Percentiles rank a stretch among this genome's conserved stretches.
Conservation (phyloP, 2,888 invertebrate species). For the Ypsolopha sequella region DNA sequence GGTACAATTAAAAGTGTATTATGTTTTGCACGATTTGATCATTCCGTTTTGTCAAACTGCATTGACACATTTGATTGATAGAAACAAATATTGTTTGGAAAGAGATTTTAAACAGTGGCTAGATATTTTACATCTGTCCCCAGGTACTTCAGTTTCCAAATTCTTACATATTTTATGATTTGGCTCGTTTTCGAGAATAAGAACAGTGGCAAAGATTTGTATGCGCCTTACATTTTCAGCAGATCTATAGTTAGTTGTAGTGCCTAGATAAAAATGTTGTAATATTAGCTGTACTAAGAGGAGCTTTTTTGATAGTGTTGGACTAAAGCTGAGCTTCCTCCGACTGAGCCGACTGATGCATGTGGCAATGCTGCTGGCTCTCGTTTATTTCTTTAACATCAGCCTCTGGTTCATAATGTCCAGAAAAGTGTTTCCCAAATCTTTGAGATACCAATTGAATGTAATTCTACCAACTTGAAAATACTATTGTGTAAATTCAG, state of each 20-base stretch:
- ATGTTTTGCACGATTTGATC: too few species aligned
- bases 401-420: slow-evolving; percentile 56
- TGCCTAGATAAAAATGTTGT: neutral
- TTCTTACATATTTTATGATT: too few species aligned
- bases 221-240: neutral
- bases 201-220: neutral
- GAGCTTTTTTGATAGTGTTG: slow-evolving; percentile 28
- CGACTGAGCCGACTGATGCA: slow-evolving; percentile 51
- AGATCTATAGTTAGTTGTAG: neutral
- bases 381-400: slow-evolving; percentile 56
- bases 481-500: neutral
- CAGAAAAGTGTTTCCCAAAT: slow-evolving; percentile 41
- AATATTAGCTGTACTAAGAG: slow-evolving; percentile 1
- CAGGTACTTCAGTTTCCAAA: too few species aligned
- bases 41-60: too few species aligned
- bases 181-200: neutral
- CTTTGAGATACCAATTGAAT: slow-evolving; percentile 39
- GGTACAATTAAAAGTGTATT: too few species aligned
- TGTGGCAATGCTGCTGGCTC: slow-evolving; percentile 51
- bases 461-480: slow-evolving; percentile 26
- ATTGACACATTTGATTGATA: too few species aligned
- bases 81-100: too few species aligned
- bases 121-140: too few species aligned
- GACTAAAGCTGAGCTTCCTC: slow-evolving; percentile 49
- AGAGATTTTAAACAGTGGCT: too few species aligned